phyloP scores from a whole-genome alignment of 2,113 vertebrate species.

The Myrmecophaga tridactyla region DNA sequence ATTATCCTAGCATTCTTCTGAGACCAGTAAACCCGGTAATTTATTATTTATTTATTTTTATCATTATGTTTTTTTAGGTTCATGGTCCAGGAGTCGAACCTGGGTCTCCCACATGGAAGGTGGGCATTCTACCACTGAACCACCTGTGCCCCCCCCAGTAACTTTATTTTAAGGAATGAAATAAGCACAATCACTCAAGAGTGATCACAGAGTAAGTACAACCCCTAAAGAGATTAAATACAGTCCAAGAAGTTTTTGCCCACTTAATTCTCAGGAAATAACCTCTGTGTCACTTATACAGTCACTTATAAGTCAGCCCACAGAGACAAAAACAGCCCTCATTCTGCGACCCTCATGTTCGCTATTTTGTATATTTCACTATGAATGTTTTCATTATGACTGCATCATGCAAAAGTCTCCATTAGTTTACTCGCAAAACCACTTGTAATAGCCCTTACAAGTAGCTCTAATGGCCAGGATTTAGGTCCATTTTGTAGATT shows the following conservation, averaged over 20 bases:
- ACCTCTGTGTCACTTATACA: fast-evolving
- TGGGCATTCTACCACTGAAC: no score
- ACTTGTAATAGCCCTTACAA: neutral
- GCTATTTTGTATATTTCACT: fast-evolving
- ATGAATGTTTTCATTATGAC: no score
- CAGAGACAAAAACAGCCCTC: neutral
- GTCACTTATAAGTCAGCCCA: fast-evolving
- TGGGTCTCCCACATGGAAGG: no score
- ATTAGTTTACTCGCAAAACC: neutral
- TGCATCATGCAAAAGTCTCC: neutral
- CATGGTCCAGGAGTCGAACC: no score
- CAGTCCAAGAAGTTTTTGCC: no score
- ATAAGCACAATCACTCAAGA: neutral
- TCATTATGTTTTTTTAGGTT: no score
- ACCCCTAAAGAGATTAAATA: fast-evolving
- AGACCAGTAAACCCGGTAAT: neutral
- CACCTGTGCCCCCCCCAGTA: no score
- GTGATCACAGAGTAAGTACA: fast-evolving
- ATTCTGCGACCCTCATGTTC: fast-evolving
- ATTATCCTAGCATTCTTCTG: neutral
- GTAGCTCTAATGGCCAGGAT: neutral
- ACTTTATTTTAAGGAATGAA: neutral
- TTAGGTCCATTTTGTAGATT: neutral
- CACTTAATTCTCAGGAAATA: no score
- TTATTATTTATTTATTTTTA: no score